phyloP scores from a whole-genome alignment of 2,797 vertebrate species.

The Hemibagrus guttatus region DNA sequence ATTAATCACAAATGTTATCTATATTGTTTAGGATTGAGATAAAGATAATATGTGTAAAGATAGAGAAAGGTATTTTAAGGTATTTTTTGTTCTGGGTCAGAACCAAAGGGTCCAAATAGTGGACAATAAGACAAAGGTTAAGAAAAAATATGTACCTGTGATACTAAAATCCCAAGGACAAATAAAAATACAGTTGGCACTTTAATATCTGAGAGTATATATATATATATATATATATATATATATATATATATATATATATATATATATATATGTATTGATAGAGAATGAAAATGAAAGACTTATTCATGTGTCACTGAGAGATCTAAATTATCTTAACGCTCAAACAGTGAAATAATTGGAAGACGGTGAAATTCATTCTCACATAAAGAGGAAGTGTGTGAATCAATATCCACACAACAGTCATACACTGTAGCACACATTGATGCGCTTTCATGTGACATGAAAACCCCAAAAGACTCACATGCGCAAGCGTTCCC shows the following conservation, averaged over 20 bases:
- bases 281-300: neutral
- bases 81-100: too few species aligned
- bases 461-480: neutral
- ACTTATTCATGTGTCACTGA: neutral
- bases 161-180: neutral
- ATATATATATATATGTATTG: too few species aligned
- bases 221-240: too few species aligned
- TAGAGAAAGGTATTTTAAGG: too few species aligned
- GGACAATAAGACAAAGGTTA: neutral
- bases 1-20: too few species aligned
- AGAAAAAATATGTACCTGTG: neutral
- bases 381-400: neutral
- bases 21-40: too few species aligned
- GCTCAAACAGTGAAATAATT: neutral
- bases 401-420: neutral
- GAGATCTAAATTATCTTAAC: neutral
- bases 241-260: too few species aligned
- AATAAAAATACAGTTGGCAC: neutral
- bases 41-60: too few species aligned
- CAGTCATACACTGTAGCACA: neutral
- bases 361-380: neutral
- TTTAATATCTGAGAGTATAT: neutral
- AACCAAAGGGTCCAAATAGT: too few species aligned
- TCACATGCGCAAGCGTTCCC: neutral
- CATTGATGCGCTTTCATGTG: constrained; percentile 1